Conservation (phyloP, 2,113 vertebrate species). For the Equus quagga region DNA sequence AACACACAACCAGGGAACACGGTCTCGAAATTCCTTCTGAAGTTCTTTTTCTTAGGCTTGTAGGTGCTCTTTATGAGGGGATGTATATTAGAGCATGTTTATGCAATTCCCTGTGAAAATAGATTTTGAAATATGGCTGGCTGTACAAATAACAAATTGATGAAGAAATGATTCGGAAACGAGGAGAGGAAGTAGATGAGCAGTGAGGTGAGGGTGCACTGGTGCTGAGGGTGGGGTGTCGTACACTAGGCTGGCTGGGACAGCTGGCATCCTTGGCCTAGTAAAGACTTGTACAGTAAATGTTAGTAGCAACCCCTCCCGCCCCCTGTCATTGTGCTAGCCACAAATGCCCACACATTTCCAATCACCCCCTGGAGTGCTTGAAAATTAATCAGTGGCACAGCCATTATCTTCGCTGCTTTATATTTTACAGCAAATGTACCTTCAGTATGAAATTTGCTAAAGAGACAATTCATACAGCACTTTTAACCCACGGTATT, state of each 20-base stretch:
- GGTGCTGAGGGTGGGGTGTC: not conserved
- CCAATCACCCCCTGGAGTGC: not conserved
- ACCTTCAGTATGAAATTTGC: constrained; percentile 3
- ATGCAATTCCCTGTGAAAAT: not conserved
- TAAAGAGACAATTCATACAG: not conserved
- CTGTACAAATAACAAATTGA: not conserved
- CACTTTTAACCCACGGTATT: constrained; percentile 18
- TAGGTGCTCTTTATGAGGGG: not conserved
- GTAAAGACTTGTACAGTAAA: not conserved
- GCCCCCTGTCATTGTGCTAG: not conserved
- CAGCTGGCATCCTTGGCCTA: not conserved
- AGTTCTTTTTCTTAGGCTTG: not conserved
- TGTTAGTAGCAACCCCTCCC: not conserved
- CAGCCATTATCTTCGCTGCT: not conserved
- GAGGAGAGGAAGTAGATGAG: not conserved
- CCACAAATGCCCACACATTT: not conserved
- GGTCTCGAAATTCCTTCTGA: not conserved
- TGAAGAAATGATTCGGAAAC: not conserved
- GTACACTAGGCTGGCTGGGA: too few species aligned
- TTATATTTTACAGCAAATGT: not conserved
- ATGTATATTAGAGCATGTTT: not conserved
- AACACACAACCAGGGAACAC: not conserved
- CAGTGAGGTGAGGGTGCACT: not conserved
- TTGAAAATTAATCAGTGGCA: not conserved
- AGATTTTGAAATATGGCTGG: not conserved